Evolutionary conservation across 2,113 vertebrate genomes (phyloP).

Genomic region (Anser brachyrhynchus): DNA sequence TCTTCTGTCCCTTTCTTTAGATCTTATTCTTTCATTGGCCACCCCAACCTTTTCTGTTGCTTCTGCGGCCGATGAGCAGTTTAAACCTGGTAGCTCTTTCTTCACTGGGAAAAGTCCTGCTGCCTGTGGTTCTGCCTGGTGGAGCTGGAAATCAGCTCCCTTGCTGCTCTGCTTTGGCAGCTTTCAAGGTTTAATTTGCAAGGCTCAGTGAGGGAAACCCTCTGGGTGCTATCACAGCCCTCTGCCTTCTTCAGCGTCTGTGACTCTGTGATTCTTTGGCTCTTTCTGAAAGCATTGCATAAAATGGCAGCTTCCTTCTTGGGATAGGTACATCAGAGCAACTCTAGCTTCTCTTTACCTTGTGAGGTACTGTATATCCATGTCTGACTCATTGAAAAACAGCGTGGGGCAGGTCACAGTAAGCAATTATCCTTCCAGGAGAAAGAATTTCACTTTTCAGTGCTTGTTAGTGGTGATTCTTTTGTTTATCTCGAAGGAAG

Average conservation of each 20-base stretch:
- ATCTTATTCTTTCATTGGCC: neutral
- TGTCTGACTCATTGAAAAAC: neutral
- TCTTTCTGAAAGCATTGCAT: neutral
- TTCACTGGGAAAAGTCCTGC: neutral
- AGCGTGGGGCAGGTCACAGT: neutral
- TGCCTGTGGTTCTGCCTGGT: neutral
- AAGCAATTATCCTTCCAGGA: neutral
- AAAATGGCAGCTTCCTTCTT: neutral
- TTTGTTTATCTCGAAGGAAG: neutral
- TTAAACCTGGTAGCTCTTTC: neutral
- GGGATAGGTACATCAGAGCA: neutral
- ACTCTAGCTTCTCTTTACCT: neutral
- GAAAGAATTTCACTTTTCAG: neutral
- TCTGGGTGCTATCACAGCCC: neutral
- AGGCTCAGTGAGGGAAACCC: neutral
- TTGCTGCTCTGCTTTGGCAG: neutral
- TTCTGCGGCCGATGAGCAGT: neutral
- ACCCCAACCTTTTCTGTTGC: neutral
- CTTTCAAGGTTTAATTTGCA: neutral
- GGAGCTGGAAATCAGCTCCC: neutral
- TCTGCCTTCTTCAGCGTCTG: neutral
- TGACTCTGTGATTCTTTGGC: neutral
- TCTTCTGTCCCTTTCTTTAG: neutral
- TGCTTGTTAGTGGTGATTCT: neutral
- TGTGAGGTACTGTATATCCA: neutral